phyloP scores from a whole-genome alignment of 2,888 invertebrate genomes.

The Napeogenes inachia region DNA sequence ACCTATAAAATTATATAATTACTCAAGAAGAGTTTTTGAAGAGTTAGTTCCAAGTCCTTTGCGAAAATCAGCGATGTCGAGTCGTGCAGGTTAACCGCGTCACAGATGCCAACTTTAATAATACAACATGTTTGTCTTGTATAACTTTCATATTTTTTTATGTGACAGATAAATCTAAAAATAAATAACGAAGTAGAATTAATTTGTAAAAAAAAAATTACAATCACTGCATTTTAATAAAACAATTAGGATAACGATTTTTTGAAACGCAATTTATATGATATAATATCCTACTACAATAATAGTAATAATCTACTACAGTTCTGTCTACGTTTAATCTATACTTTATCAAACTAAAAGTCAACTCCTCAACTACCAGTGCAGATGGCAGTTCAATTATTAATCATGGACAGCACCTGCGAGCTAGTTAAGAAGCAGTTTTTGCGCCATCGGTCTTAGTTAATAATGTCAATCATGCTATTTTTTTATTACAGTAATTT shows the following conservation, averaged over 20 bases:
- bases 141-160: too few relatives aligned
- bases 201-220: too few relatives aligned
- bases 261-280: neutral
- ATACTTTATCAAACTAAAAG: constrained; percentile 2
- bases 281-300: neutral
- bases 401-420: constrained; percentile 27
- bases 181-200: too few relatives aligned
- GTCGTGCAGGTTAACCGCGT: constrained; percentile 18
- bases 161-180: too few relatives aligned
- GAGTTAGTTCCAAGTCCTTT: constrained; percentile 19
- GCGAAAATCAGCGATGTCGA: constrained; percentile 21
- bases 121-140: constrained; percentile 13
- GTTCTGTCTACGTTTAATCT: neutral
- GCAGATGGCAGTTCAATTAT: constrained; percentile 26
- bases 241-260: too few relatives aligned
- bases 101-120: constrained; percentile 20
- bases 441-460: constrained; percentile 27
- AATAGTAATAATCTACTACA: neutral
- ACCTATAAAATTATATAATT: neutral
- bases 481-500: neutral
- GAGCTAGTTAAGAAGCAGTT: constrained; percentile 20
- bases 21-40: constrained; percentile 8
- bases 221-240: too few relatives aligned
- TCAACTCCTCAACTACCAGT: constrained; percentile 19
- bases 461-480: constrained; percentile 12